Percentiles rank a stretch among this genome's conserved stretches.
phyloP scores from a whole-genome alignment of 1,140 invertebrate genomes.

The Zaprionus tsacasi region DNA sequence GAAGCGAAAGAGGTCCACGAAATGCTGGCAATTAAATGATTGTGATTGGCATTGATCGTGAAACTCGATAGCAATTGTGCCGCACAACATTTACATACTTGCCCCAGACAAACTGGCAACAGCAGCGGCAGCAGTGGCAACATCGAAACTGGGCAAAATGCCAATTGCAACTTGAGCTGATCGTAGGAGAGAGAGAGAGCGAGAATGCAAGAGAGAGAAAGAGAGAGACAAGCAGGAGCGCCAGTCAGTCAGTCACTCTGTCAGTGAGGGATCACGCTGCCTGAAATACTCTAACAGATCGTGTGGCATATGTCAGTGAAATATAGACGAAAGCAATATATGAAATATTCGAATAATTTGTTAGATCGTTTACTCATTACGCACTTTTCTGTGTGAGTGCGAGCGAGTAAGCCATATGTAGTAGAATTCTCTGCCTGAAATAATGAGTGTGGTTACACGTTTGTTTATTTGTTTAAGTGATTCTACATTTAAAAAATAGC shows the following conservation, averaged over 20 bases:
- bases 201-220: too few relatives aligned
- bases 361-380: too few relatives aligned
- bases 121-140: neutral
- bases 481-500: too few relatives aligned
- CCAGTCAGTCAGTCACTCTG: neutral
- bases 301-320: neutral
- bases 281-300: neutral
- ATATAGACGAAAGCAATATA: too few relatives aligned
- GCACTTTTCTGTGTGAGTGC: too few relatives aligned
- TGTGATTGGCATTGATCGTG: slow-evolving; percentile 78
- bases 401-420: too few relatives aligned
- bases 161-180: slow-evolving; percentile 50
- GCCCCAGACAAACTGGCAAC: slow-evolving; percentile 42
- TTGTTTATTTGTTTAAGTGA: too few relatives aligned
- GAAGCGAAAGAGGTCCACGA: slow-evolving; percentile 11
- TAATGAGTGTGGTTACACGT: too few relatives aligned
- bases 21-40: slow-evolving; percentile 69
- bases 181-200: too few relatives aligned
- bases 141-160: slow-evolving; percentile 29
- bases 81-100: slow-evolving; percentile 55
- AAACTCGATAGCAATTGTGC: slow-evolving; percentile 75
- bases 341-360: too few relatives aligned
- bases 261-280: neutral
- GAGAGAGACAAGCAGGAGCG: neutral
- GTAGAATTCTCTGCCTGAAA: too few relatives aligned